Base-by-base conservation (phyloP, 2,888 invertebrate genomes). In the Dione juno region DNA sequence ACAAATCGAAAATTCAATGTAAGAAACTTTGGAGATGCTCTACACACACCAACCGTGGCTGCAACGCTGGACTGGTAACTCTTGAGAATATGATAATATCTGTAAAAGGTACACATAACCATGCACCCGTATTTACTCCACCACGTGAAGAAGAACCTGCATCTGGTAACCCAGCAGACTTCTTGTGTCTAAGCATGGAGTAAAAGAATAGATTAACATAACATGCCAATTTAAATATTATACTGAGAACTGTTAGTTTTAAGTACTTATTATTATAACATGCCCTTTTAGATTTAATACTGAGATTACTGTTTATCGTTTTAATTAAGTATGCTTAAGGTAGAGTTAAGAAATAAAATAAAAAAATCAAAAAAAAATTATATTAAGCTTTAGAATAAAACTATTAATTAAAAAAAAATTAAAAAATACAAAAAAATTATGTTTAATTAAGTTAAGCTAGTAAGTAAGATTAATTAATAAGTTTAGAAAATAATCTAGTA, bases 21-120 rank as follows among this genome's bases (percentile, higher is more conserved):
- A 81, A 77, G 35, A 70, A 70, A 19, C 70, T 78, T n/a, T 81
- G 82, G 80, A 63, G 76, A 14, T 82, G 81, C 54, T 79, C 80
- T 0, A 78, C 78, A 0, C 80, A 81, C 63, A 72, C 76, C 59
- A 69, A 69, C 13, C 65, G 69, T 13, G 77, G 78, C 0, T 81
- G 81, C 65, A 67, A 67, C 3, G 79, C 78, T 3, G 11, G 45
- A 7, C 16, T 78, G 13, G 57, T 72, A 11, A 78, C 77, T 8
- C 40, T 74, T 9, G 69, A 75, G 1, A 61, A 74, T 16, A 37
- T 53, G 41, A 71, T 73, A 13, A 35, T 77, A 16, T 77, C 71
- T 35, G 50, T 19, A 11, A 77, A 71, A 21, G 43, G 48, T 1
- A 19, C 65, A 10, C 74, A 75, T 28, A 77, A 72, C n/a, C 76